phyloP scores from a whole-genome alignment of 2,113 vertebrate species.

The Clarias batrachus region DNA sequence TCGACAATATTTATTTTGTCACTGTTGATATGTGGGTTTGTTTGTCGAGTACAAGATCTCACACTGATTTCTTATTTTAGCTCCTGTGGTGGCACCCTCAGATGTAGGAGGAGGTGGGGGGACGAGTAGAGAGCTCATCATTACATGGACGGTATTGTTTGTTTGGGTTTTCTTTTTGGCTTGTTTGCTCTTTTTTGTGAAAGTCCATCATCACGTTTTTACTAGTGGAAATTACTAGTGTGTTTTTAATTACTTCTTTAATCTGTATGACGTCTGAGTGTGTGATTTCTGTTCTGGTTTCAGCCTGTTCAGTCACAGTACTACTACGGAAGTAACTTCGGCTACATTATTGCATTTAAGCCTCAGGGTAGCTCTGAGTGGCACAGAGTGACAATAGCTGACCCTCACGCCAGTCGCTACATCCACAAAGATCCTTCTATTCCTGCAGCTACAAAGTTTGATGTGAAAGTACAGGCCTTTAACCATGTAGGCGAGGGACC shows the following conservation, averaged over 20 bases:
- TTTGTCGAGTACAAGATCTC: constrained; percentile 53
- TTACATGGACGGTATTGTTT: constrained; percentile 89
- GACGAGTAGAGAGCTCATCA: constrained; percentile 87
- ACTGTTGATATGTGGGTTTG: constrained; percentile 47
- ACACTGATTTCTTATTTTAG: constrained; percentile 73
- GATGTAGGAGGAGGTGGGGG: constrained; percentile 90
- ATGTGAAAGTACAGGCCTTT: constrained; percentile 95
- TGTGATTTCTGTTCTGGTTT: constrained; percentile 17
- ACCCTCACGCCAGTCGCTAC: constrained; percentile 82
- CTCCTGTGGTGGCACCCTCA: constrained; percentile 92
- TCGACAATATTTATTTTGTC: constrained; percentile 59
- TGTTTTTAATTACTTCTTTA: neutral
- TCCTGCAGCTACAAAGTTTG: constrained; percentile 80
- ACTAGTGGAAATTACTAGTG: neutral
- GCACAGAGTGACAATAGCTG: constrained; percentile 85
- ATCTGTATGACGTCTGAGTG: neutral
- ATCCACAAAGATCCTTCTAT: constrained; percentile 89
- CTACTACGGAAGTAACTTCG: constrained; percentile 91
- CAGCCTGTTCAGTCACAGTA: constrained; percentile 93
- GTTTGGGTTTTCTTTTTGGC: neutral
- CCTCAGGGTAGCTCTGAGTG: constrained; percentile 78
- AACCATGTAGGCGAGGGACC: constrained; percentile 91
- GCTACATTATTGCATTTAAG: constrained; percentile 93
- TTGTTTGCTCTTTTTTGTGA: constrained; percentile 40
- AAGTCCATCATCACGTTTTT: neutral